Evolutionary conservation across 2,888 invertebrate species (phyloP), one percentile per base, ranked within the genome.

Genomic region (Drosophila atripex): DNA sequence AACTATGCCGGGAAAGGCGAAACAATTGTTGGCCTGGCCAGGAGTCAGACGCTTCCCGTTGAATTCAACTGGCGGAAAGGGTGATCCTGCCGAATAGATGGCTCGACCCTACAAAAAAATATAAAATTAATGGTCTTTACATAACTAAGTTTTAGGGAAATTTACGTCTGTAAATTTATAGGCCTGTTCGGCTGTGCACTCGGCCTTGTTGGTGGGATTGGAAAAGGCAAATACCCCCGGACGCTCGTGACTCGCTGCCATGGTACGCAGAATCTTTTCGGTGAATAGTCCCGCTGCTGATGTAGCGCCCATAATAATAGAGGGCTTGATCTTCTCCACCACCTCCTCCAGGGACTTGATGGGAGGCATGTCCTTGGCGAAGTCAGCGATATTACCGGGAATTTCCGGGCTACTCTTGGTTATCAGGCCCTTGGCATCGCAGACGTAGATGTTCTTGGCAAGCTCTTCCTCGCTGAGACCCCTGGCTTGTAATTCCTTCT

Each of bases 161-260:
- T 55, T 52, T 52, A 83, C 83, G 30, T 84, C 87, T 0, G 83
- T 80, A 8, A 54, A 59, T 0, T 57, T 18, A 41, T 74, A 86
- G 0, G 87, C 85, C 70, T 84, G 78, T 11, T 84, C 83, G 7
- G 84, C 84, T 0, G 88, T 74, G 35, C 84, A 84, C 35, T 84
- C 84, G 0, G 84, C 46, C 18, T 85, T 80, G 7, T 12, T 59
- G 5, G 84, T 88, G 7, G 84, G 84, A 71, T 88, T 88, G 6
- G 84, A 84, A 14, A 85, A 73, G 1, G 84, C 85, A 6, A 84
- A 71, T 6, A 84, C 63, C 0, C 65, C 85, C 0, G 88, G 88
- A 0, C 58, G 55, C 4, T 84, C 65, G 14, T 85, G 60, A 16
- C 50, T 52, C 12, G 60, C 35, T 1, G 57, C 78, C 76, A 84